Evolutionary conservation across 2,888 invertebrate genomes (phyloP).

Genomic region (Chymomyza procnemis): DNA sequence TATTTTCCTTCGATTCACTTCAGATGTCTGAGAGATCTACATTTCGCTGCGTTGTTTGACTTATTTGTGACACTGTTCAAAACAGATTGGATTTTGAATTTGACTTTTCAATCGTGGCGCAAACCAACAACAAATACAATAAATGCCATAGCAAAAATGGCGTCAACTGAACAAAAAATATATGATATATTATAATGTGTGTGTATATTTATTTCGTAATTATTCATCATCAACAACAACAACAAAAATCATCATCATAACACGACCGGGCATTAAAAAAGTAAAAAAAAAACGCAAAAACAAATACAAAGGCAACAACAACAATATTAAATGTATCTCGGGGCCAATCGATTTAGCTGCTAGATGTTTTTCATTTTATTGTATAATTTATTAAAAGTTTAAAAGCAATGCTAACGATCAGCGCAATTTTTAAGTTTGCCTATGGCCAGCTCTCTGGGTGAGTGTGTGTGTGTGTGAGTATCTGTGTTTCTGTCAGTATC

Average conservation of each 20-base stretch:
- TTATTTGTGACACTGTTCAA: background rate
- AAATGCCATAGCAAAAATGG: conserved; percentile 46
- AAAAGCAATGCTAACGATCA: conserved; percentile 47
- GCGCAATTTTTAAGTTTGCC: conserved; percentile 65
- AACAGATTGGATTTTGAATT: conserved; percentile 48
- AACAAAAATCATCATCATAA: conserved; percentile 26
- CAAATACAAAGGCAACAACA: conserved; percentile 18
- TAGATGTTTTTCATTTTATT: conserved; percentile 59
- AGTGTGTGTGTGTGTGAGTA: conserved; percentile 21
- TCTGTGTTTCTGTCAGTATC: conserved; percentile 24
- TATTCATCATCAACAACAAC: conserved; percentile 56
- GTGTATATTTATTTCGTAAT: conserved; percentile 61
- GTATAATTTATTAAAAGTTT: conserved; percentile 66
- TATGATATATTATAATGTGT: conserved; percentile 25
- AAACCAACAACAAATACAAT: background rate
- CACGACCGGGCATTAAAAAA: conserved; percentile 20
- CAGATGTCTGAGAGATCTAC: no score
- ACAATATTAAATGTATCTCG: background rate
- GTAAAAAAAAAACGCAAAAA: no score
- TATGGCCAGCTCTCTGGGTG: no score
- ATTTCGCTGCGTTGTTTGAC: no score
- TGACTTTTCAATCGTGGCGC: conserved; percentile 48
- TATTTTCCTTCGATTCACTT: no score
- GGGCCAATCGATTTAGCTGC: conserved; percentile 52
- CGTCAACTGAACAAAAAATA: conserved; percentile 37